Percentiles rank a stretch among this genome's conserved stretches.
phyloP scores from a whole-genome alignment of 2,888 invertebrate genomes.

The Strigamia crassipes region DNA sequence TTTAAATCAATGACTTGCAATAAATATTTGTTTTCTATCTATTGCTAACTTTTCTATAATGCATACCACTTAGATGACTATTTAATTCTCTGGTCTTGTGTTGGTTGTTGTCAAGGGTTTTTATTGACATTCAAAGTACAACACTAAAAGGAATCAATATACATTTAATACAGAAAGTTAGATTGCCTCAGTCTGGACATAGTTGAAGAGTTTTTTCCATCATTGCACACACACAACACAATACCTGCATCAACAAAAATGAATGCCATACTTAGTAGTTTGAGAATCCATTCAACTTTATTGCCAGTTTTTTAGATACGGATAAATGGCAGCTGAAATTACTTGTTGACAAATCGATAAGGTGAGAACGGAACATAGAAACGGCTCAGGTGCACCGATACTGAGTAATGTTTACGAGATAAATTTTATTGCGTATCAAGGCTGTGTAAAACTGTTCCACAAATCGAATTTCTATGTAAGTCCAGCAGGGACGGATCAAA shows the following conservation, averaged over 20 bases:
- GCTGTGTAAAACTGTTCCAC: no score
- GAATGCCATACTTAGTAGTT: background rate
- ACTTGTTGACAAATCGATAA: slow-evolving; percentile 27
- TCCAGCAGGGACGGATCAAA: no score
- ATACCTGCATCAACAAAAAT: background rate
- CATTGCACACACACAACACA: no score
- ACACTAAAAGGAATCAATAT: background rate
- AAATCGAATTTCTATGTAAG: no score
- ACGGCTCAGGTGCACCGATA: slow-evolving; percentile 10
- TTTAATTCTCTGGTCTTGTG: no score
- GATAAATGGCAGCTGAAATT: background rate
- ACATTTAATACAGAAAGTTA: background rate
- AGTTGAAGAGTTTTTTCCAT: background rate
- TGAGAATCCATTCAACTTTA: slow-evolving; percentile 3
- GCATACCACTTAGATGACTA: no score
- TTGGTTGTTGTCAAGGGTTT: slow-evolving; percentile 6
- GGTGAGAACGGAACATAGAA: slow-evolving; percentile 13
- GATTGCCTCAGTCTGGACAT: background rate
- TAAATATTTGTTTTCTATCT: no score
- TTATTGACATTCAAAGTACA: slow-evolving; percentile 2
- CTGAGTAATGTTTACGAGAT: background rate
- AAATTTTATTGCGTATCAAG: no score
- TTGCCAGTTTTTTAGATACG: slow-evolving; percentile 4
- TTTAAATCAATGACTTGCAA: no score
- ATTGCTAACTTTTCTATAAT: no score